Percentiles rank a stretch among this genome's conserved stretches.
Evolutionary conservation across 2,888 invertebrate genomes (phyloP).

Genomic region (Trissolcus japonicus): DNA sequence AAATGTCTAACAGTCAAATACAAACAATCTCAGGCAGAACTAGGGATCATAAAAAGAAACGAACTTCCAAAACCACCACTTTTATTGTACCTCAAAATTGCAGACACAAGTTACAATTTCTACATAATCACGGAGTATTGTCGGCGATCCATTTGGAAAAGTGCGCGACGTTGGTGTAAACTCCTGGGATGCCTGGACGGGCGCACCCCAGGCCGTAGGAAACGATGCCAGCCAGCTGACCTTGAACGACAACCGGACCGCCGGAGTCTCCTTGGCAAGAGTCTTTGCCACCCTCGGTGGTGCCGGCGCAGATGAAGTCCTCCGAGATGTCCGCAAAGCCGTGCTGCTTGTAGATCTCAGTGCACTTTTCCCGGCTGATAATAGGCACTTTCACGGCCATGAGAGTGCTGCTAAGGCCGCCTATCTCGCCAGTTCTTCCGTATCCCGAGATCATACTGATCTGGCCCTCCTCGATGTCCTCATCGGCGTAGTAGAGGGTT

Average conservation of each 20-base stretch:
- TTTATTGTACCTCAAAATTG: not conserved
- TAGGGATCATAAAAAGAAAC: not conserved
- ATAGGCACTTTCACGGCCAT: slow-evolving; percentile 78
- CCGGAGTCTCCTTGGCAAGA: slow-evolving; percentile 54
- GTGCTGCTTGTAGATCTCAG: slow-evolving; percentile 67
- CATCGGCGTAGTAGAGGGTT: slow-evolving; percentile 12
- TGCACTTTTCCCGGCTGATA: slow-evolving; percentile 77
- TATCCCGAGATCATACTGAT: slow-evolving; percentile 42
- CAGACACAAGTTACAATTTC: not conserved
- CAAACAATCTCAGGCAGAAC: no score
- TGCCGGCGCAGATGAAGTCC: slow-evolving; percentile 37
- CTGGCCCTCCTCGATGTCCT: slow-evolving; percentile 28
- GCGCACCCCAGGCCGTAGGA: slow-evolving; percentile 49
- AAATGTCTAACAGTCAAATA: no score
- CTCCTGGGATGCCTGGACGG: slow-evolving; percentile 26
- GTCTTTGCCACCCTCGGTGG: slow-evolving; percentile 37
- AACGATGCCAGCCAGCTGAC: slow-evolving; percentile 41
- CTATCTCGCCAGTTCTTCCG: slow-evolving; percentile 25
- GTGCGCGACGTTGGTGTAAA: slow-evolving; percentile 35
- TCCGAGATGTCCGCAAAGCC: slow-evolving; percentile 2
- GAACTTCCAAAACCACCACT: no score
- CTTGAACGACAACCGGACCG: slow-evolving; percentile 36
- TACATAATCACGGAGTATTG: slow-evolving; percentile 14
- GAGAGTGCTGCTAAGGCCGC: not conserved
- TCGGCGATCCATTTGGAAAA: slow-evolving; percentile 35